Evolutionary conservation across 2,888 invertebrate species (phyloP), one percentile per base, ranked within the genome.

Genomic region (Dicranocentrus wangi): DNA sequence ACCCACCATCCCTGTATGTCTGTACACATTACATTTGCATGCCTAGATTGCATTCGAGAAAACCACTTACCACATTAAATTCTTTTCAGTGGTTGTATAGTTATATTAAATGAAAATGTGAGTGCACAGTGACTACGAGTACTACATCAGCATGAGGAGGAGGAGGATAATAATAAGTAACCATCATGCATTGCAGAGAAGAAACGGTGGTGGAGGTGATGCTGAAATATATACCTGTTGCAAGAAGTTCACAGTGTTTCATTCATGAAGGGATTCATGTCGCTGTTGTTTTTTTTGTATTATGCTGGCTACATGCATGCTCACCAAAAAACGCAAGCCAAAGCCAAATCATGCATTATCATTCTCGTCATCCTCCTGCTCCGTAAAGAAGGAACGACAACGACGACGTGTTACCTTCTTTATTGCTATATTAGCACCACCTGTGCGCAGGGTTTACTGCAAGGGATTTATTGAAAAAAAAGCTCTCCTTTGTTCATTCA

Each of bases 1-100:
- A 55, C 25, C 2, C 13, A 55, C 23, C 5, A n/a, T n/a, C 32
- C 10, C 10, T 32, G 32, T 32, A 32, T 10, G 10, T 7, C 32
- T 32, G 32, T 23, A 25, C 21, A 25, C 55, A 55, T 55, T 13
- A 23, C 25, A 25, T 55, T 51, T 51, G 19, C 51, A 51, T n/a
- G 13, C 17, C 17, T 51, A 21, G 19, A 19, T 51, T 17, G 51
- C 19, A 19, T 47, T 51, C 21, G 51, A n/a, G 55, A 55, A 55
- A 55, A 55, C 55, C 55, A 55, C 51, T 51, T 51, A 51, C 51
- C 51, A 51, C 51, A 51, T 19, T 32, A 32, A 32, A 51, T 51
- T 32, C 19, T 51, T 43, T n/a, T 51, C 19, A 51, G 51, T 19
- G n/a, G 51, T 51, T 43, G 43, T 43, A n/a, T 43, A n/a, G 13